A percentile compares a stretch with the other conserved stretches of the same genome.
phyloP scores from a whole-genome alignment of 2,113 vertebrate species.

The Ctenomys sociabilis region DNA sequence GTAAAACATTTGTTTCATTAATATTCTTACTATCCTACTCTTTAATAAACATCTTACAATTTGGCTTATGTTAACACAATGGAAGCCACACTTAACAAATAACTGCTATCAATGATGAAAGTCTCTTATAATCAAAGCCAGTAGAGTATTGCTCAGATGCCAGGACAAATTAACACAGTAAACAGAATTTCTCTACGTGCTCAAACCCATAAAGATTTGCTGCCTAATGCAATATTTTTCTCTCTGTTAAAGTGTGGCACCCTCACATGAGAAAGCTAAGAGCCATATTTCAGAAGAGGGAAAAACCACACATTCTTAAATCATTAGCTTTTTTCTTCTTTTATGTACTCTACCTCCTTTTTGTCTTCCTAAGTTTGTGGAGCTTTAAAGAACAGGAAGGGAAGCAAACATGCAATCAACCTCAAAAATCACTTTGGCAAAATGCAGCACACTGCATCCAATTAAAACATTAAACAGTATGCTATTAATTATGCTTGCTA shows the following conservation, averaged over 20 bases:
- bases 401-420: slow-evolving; percentile 71
- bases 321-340: slow-evolving; percentile 73
- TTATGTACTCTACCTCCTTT: slow-evolving; percentile 69
- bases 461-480: slow-evolving; percentile 79
- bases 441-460: slow-evolving; percentile 66
- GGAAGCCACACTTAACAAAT: slow-evolving; percentile 64
- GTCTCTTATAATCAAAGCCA: slow-evolving; percentile 71
- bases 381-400: slow-evolving; percentile 68
- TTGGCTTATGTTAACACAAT: slow-evolving; percentile 41
- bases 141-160: slow-evolving; percentile 50
- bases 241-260: slow-evolving; percentile 32
- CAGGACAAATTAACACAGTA: slow-evolving; percentile 59
- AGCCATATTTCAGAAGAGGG: slow-evolving; percentile 50
- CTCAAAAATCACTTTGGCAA: slow-evolving; percentile 75
- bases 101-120: slow-evolving; percentile 74
- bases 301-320: slow-evolving; percentile 77
- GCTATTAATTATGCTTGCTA: slow-evolving; percentile 77
- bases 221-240: slow-evolving; percentile 61
- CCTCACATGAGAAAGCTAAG: slow-evolving; percentile 53
- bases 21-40: not conserved
- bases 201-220: slow-evolving; percentile 62
- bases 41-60: slow-evolving; percentile 12
- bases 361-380: slow-evolving; percentile 63
- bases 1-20: not conserved
- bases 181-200: slow-evolving; percentile 31